Percentiles rank a stretch among this genome's conserved stretches.
phyloP scores from a whole-genome alignment of 2,113 vertebrate species.

The Junco hyemalis region DNA sequence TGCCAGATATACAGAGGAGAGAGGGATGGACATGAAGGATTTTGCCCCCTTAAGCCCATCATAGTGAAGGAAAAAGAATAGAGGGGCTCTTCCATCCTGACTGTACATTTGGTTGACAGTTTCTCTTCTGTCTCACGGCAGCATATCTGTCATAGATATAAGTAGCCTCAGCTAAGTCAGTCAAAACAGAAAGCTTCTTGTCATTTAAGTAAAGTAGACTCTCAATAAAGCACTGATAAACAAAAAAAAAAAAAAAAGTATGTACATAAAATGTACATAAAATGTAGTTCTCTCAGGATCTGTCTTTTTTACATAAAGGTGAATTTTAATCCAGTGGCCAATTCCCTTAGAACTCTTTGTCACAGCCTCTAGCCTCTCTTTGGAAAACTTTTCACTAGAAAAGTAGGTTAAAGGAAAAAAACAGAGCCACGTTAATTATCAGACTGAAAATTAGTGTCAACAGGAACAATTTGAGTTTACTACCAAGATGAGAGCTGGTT shows the following conservation, averaged over 20 bases:
- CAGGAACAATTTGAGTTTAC: conserved; percentile 2
- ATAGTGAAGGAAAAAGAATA: not conserved
- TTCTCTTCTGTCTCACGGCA: conserved; percentile 8
- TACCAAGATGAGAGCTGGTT: not conserved
- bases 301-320: conserved; percentile 24
- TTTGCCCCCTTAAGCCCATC: conserved; percentile 15
- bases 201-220: not conserved
- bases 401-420: conserved; percentile 16
- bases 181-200: conserved; percentile 15
- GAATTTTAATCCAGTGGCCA: conserved; percentile 48
- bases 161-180: not conserved
- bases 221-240: not conserved
- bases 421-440: not conserved
- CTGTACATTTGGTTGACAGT: not conserved
- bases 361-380: not conserved
- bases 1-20: not conserved
- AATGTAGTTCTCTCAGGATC: not conserved
- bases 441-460: conserved; percentile 2
- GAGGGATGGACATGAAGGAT: not conserved
- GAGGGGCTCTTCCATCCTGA: not conserved
- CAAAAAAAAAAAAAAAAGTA: not conserved
- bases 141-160: not conserved
- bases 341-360: conserved; percentile 8
- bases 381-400: conserved; percentile 17
- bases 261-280: not conserved